Conservation (phyloP, 1,140 invertebrate species). For the Subanguina moxae region DNA sequence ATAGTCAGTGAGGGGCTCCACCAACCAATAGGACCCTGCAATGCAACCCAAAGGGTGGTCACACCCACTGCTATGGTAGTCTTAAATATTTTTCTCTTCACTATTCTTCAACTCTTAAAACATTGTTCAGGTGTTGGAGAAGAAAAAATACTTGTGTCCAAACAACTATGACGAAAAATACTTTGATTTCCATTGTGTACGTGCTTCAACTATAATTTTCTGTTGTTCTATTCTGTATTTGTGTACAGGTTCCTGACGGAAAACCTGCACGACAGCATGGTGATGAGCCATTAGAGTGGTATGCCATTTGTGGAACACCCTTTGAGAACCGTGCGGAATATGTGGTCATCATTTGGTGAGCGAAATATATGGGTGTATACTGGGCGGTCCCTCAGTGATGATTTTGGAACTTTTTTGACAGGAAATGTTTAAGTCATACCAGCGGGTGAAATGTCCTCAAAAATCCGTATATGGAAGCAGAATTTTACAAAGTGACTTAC, state of each 20-base stretch:
- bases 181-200: conserved; percentile 72
- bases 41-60: conserved; percentile 64
- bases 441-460: too few species aligned
- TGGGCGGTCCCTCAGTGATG: too few species aligned
- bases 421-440: too few species aligned
- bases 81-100: conserved; percentile 18
- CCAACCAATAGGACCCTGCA: conserved; percentile 72
- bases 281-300: conserved; percentile 65
- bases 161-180: conserved; percentile 72
- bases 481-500: too few species aligned
- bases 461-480: background rate
- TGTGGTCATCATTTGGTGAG: conserved; percentile 65
- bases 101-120: conserved; percentile 17
- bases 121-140: conserved; percentile 65
- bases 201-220: too few species aligned
- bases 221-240: too few species aligned
- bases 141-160: conserved; percentile 71
- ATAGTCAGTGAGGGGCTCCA: conserved; percentile 71
- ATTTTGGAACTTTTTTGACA: too few species aligned
- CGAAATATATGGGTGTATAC: too few species aligned
- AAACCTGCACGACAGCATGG: conserved; percentile 59
- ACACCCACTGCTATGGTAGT: conserved; percentile 63
- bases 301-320: conserved; percentile 74
- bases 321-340: conserved; percentile 71
- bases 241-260: conserved; percentile 57